Percentiles rank a stretch among this genome's conserved stretches.
phyloP scores from a whole-genome alignment of 2,888 invertebrate genomes.

The Gandaritis pyraliata region DNA sequence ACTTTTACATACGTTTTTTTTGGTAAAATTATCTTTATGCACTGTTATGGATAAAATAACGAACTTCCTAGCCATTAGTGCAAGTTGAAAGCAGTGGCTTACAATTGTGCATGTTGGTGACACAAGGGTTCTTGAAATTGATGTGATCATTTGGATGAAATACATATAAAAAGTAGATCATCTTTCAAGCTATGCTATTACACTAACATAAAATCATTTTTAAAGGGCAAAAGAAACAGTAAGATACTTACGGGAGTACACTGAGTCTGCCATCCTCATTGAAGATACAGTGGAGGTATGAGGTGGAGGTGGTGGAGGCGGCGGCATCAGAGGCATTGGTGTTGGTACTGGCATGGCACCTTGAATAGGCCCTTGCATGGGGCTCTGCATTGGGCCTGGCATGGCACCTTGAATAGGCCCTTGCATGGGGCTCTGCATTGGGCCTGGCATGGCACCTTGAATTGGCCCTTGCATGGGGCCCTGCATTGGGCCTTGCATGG shows the following conservation, averaged over 20 bases:
- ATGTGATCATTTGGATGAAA: no score
- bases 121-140: no score
- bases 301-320: conserved; percentile 35
- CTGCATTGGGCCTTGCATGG: background rate
- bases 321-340: conserved; percentile 38
- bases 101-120: no score
- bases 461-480: conserved; percentile 5
- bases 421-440: conserved; percentile 40
- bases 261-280: conserved; percentile 15
- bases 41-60: no score
- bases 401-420: conserved; percentile 22
- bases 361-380: conserved; percentile 11
- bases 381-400: background rate
- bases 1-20: no score
- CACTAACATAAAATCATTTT: no score
- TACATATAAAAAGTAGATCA: no score
- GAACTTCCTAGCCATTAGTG: no score
- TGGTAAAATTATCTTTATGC: no score
- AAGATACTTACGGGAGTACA: conserved; percentile 28
- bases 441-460: conserved; percentile 34
- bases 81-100: no score
- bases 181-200: no score
- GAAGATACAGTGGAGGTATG: conserved; percentile 11
- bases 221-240: no score
- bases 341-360: conserved; percentile 32